Conservation (phyloP, 1,140 invertebrate genomes). For the Oreohelix idahoensis region DNA sequence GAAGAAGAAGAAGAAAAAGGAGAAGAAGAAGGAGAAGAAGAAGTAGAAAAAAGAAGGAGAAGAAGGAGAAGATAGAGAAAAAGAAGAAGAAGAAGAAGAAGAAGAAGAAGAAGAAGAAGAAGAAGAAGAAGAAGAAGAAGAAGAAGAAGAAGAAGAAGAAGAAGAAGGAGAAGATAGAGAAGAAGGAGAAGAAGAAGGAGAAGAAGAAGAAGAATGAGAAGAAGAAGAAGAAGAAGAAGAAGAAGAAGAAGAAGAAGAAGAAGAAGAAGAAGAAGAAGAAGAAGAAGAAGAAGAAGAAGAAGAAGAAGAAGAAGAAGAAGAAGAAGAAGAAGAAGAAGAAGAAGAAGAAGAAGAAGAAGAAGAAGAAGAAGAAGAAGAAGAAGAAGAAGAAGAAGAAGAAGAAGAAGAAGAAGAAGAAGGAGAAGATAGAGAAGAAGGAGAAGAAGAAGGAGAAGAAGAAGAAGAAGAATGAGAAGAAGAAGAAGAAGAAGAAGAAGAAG, state of each 20-base stretch:
- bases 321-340: not conserved
- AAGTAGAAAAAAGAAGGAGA: no score
- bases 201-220: no score
- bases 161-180: no score
- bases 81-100: not conserved
- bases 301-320: slow-evolving; percentile 2
- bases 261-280: no score
- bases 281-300: no score
- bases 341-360: not conserved
- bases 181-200: no score
- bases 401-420: not conserved
- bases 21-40: not conserved
- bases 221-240: no score
- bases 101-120: not conserved
- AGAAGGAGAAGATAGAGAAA: no score
- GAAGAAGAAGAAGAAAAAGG: not conserved
- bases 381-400: not conserved
- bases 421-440: no score
- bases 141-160: not conserved
- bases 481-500: not conserved
- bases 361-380: not conserved
- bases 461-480: no score
- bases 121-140: not conserved
- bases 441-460: no score
- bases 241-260: not conserved